These are phyloP conservation scores for Zaprionus lineosus DNA, from an alignment of 2,888 invertebrate species.

Conservation along the genomic window DNA sequence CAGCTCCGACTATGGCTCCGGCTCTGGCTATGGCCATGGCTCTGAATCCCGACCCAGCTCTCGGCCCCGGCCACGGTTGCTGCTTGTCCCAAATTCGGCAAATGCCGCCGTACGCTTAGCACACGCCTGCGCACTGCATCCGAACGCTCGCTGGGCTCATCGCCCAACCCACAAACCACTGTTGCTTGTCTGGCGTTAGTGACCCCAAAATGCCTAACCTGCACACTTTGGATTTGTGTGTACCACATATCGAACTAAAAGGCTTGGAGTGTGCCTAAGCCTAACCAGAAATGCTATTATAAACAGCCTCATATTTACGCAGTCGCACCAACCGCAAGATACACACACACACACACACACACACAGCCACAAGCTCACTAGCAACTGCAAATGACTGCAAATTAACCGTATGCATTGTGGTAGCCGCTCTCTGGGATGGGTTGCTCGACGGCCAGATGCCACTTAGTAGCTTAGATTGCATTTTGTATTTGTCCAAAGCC, in stretches of 20 bases:
- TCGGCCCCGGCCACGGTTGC: neutral
- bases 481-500: no score
- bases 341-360: neutral
- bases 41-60: constrained; percentile 18
- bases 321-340: no score
- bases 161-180: neutral
- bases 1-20: neutral
- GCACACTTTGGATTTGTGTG: constrained; percentile 63
- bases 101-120: constrained; percentile 36
- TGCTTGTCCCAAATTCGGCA: constrained; percentile 59
- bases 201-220: constrained; percentile 57
- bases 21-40: no score
- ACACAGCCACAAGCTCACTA: neutral
- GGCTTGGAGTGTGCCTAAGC: no score
- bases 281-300: no score
- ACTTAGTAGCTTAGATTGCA: no score
- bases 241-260: constrained; percentile 58
- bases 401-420: no score
- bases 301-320: no score
- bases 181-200: constrained; percentile 27
- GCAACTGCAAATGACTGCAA: no score
- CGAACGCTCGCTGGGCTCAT: constrained; percentile 6
- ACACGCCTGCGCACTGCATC: constrained; percentile 55
- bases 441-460: no score
- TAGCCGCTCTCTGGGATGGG: no score